These are phyloP conservation scores for Willowsia nigromaculata DNA, from an alignment of 2,888 invertebrate species.

Conservation along the genomic window DNA sequence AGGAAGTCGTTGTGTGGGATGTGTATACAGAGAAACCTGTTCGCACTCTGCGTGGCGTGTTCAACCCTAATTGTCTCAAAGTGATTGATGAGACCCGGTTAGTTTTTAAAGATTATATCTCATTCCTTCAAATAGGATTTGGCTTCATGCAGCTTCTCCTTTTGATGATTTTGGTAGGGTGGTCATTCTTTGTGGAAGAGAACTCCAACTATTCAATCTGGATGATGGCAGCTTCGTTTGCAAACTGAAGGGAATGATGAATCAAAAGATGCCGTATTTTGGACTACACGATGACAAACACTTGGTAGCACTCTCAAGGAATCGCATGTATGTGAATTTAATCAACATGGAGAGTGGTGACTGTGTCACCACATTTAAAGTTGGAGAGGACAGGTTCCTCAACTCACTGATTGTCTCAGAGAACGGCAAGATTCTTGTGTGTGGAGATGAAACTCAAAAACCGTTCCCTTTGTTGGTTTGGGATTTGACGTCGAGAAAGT, in stretches of 20 bases:
- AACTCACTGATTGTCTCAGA: constrained; percentile 93
- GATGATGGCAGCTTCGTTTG: constrained; percentile 87
- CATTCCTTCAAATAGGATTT: too few relatives aligned
- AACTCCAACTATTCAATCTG: constrained; percentile 89
- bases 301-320: constrained; percentile 90
- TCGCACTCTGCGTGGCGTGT: constrained; percentile 86
- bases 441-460: constrained; percentile 95
- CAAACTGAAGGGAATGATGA: constrained; percentile 92
- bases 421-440: constrained; percentile 92
- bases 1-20: constrained; percentile 92
- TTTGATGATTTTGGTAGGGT: too few relatives aligned
- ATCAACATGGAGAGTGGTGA: constrained; percentile 91
- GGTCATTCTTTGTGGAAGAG: constrained; percentile 90
- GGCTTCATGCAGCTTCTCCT: too few relatives aligned
- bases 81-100: constrained; percentile 86
- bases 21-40: constrained; percentile 84
- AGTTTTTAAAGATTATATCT: too few relatives aligned
- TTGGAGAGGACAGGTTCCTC: constrained; percentile 92
- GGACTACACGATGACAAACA: constrained; percentile 90
- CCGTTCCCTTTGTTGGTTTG: constrained; percentile 94
- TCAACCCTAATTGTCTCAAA: constrained; percentile 88
- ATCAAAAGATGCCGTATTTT: constrained; percentile 95
- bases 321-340: constrained; percentile 93
- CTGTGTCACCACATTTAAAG: constrained; percentile 91
- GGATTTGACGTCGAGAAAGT: constrained; percentile 91